Conservation (phyloP, 2,888 invertebrate species). For the Andrena marginata region DNA sequence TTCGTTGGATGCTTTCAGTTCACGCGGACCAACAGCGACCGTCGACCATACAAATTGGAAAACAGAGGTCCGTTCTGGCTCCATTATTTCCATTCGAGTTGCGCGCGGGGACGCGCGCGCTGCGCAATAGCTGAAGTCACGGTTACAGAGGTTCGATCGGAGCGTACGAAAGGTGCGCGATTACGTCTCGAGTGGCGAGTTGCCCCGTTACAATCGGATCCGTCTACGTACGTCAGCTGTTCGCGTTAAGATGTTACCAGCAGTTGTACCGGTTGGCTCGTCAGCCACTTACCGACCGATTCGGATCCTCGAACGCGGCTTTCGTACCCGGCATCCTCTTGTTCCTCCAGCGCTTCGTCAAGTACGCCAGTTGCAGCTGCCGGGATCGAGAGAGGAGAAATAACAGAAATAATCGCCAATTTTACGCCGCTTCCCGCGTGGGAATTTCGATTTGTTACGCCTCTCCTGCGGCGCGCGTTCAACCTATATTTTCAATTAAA, state of each 20-base stretch:
- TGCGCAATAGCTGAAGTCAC: too few relatives aligned
- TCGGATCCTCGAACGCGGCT: constrained; percentile 27
- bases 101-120: too few relatives aligned
- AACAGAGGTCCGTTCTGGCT: too few relatives aligned
- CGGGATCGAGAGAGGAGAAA: constrained; percentile 33
- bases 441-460: constrained; percentile 12
- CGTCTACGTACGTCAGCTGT: too few relatives aligned
- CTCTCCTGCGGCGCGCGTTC: constrained; percentile 1
- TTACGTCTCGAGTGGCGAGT: not conserved
- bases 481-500: constrained; percentile 43
- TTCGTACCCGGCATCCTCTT: constrained; percentile 6
- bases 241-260: too few relatives aligned
- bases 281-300: not conserved
- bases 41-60: too few relatives aligned
- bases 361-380: constrained; percentile 34
- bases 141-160: constrained; percentile 7
- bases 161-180: not conserved
- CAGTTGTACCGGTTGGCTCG: not conserved
- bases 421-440: constrained; percentile 19
- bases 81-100: too few relatives aligned
- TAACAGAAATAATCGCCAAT: constrained; percentile 63
- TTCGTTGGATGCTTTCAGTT: constrained; percentile 34
- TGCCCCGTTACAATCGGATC: too few relatives aligned
- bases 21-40: not conserved
- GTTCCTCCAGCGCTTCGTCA: not conserved